Base-by-base conservation (phyloP, 1,140 invertebrate species). In the Linepithema humile region DNA sequence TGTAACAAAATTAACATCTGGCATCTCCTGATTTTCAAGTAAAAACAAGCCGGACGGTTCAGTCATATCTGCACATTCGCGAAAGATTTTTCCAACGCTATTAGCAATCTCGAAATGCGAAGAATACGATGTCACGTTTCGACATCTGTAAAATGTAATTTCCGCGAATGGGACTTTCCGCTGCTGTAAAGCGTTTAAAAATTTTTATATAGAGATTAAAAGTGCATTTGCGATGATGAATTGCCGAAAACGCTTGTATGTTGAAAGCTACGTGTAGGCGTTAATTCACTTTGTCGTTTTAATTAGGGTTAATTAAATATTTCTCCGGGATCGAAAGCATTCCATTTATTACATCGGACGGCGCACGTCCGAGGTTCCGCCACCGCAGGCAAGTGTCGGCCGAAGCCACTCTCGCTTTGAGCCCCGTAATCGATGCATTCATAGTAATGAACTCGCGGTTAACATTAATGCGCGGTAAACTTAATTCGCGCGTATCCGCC, bases 361-460 rank as follows among this genome's bases (percentile, higher is more conserved):
- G 48, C 32, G 38, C 12, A 43, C 26, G 43, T 80, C 55, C 48
- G 62, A 55, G 7, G 35, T n/a, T 2, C 50, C 20, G 60, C 9
- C 64, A 78, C 48, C 48, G 48, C 45, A 77, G 40, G 59, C 73
- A 55, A 80, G 75, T 80, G 64, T 32, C 48, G 64, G 23, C 32
- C 48, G n/a, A 48, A 50, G 20, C 74, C 74, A 77, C 38, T 38
- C 75, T 69, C 75, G 35, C 75, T 80, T 80, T 80, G 75, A 80
- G 4, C 64, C 10, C 23, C 7, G 35, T 69, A 80, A 80, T 80
- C 75, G 48, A 80, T 29, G 75, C 64, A 38, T 55, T 80, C 64
- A 29, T 67, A 69, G 35, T 69, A 80, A 80, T 70, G 75, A 80
- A 69, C 35, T 38, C 48, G 75, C 15, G 75, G 64, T 80, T 80